Evolutionary conservation across 2,797 vertebrate species (phyloP), one percentile per base, ranked within the genome.

Genomic region (Thaleichthys pacificus): DNA sequence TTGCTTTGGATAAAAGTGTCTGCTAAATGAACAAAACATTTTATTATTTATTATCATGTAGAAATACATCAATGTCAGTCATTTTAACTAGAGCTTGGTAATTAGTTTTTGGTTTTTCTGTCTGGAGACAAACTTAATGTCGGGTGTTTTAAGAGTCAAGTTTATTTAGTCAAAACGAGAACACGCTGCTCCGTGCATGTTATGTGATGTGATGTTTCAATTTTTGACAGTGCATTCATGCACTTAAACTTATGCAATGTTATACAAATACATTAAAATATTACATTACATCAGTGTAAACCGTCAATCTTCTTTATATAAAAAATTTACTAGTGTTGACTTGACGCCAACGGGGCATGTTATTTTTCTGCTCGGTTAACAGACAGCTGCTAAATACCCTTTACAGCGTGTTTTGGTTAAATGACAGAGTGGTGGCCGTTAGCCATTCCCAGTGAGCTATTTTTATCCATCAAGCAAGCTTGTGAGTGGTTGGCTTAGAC

Each of bases 341-440:
- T 64, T 68, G 75, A 74, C 68, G 51, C 67, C 51, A 69, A 51
- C 70, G 28, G 67, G 30, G 68, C 35, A 61, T 76, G 75, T 66
- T 69, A 24, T 51, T 51, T 61, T 61, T 12, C 32, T 47, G 63
- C 12, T 42, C 38, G 1, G 79, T 74, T 72, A 58, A 66, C 69
- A 69, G 66, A 63, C 73, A 73, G 68, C 75, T 81, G 79, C 71
- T 66, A 73, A 54, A 61, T 11, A 35, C 69, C 69, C 83, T 84
- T 61, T 87, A 82, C 65, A 35, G 68, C 68, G 54, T 73, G 73
- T 75, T 73, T 71, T 68, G 57, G 73, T 73, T 73, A 66, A n/a
- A 61, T 77, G 68, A 78, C 71, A 71, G 42, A 70, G 72, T 67
- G 70, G 73, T 80, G 70, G 58, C 63, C 57, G 69, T 77, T 75